A percentile compares a stretch with the other conserved stretches of the same genome.
Evolutionary conservation across 2,113 vertebrate genomes (phyloP).

Genomic region (Loxodonta africana): DNA sequence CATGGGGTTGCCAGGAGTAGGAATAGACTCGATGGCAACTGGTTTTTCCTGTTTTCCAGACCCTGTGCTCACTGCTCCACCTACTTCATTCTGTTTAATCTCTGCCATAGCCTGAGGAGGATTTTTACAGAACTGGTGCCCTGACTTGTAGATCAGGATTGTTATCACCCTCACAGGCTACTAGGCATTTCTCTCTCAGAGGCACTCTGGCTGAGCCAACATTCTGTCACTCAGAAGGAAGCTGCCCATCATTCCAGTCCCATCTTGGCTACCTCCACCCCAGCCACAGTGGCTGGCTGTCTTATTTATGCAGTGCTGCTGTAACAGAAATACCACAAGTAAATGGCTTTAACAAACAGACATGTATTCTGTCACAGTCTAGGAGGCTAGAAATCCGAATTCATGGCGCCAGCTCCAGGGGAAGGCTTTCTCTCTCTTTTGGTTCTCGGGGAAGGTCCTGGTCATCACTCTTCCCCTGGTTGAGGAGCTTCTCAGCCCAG

Average conservation of each 20-base stretch:
- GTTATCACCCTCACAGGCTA: background rate
- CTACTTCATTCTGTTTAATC: background rate
- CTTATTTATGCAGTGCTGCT: too few relatives aligned
- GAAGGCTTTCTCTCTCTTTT: too few relatives aligned
- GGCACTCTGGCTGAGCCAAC: background rate
- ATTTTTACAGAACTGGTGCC: background rate
- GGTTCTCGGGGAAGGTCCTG: too few relatives aligned
- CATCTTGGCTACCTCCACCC: background rate
- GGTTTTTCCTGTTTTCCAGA: too few relatives aligned
- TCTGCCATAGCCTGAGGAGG: background rate
- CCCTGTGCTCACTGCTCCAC: background rate
- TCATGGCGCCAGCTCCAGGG: too few relatives aligned
- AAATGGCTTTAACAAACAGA: too few relatives aligned
- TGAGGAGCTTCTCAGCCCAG: too few relatives aligned
- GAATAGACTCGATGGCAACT: too few relatives aligned
- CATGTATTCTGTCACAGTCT: too few relatives aligned
- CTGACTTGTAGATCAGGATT: background rate
- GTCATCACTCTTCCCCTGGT: too few relatives aligned
- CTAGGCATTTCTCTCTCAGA: background rate
- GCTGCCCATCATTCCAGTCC: rapidly evolving
- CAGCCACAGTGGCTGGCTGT: background rate
- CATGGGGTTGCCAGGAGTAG: background rate
- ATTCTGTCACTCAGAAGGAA: background rate
- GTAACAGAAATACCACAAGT: too few relatives aligned
- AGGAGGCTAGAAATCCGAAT: too few relatives aligned